Evolutionary conservation across 2,797 vertebrate species (phyloP).

Genomic region (Taenioides sp.): DNA sequence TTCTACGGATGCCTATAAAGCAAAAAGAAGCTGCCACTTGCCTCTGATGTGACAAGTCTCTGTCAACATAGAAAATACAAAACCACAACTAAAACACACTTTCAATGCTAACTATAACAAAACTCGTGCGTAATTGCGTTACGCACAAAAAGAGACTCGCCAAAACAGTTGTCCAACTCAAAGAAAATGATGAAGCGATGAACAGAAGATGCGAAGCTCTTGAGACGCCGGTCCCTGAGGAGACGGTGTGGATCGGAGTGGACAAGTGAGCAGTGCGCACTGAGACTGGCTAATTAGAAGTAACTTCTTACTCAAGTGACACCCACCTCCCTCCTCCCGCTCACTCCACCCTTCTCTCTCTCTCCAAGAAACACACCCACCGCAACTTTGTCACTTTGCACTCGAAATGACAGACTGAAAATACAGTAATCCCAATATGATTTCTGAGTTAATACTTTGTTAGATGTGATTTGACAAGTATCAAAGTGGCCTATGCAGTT

Average conservation of each 20-base stretch:
- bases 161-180: conserved; percentile 20
- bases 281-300: conserved; percentile 80
- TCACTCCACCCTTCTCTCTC: conserved; percentile 38
- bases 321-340: conserved; percentile 61
- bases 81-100: not conserved
- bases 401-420: not conserved
- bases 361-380: not conserved
- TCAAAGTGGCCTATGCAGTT: not conserved
- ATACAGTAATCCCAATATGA: not conserved
- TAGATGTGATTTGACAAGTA: not conserved
- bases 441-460: not conserved
- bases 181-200: not conserved
- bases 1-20: not conserved
- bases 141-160: conserved; percentile 30
- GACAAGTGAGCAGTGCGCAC: conserved; percentile 72
- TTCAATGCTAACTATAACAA: not conserved
- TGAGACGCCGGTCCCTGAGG: conserved; percentile 38
- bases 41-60: conserved; percentile 23
- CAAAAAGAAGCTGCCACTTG: not conserved
- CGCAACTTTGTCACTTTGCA: conserved; percentile 1
- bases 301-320: conserved; percentile 76
- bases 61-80: not conserved
- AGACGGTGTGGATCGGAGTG: conserved; percentile 55
- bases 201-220: conserved; percentile 9
- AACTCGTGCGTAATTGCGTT: conserved; percentile 38